Base-by-base conservation (phyloP, 2,113 vertebrate species). In the Arizona elegans region DNA sequence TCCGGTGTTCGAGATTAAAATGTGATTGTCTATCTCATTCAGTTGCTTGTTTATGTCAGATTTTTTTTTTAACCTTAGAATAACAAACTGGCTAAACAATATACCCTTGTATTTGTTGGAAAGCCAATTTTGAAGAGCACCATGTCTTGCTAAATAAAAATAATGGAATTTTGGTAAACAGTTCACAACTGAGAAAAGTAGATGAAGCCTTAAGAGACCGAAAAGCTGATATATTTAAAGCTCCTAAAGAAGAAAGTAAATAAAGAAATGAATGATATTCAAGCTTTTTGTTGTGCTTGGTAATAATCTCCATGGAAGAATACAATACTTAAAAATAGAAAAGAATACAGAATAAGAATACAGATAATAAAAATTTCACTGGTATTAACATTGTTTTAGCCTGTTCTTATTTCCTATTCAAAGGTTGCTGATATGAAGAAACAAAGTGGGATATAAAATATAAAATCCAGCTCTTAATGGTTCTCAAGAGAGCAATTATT, bases 1-100 rank as follows among this genome's bases (percentile, higher is more conserved):
- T 88, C 43, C 70, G 38, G 21, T 21, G 0, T 75, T 21, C 26
- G 19, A 29, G 56, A 54, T 3, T 0, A 33, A 19, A 23, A 19
- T 93, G 90, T 53, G 21, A 58, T 47, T 26, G 52, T 92, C n/a
- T 53, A 54, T 0, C 1, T 81, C 19, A 59, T 24, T 70, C 29
- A 86, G 86, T 65, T 8, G 24, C 24, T 62, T 26, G 9, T 62
- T 26, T 62, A 62, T 62, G 12, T 70, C n/a, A 70, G 29, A n/a
- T 70, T 15, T 6, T 26, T n/a, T 15, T 52, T 29, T 50, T 81
- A 52, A 88, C 2, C 29, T 89, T 53, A 23, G 88, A 52, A 91
- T 87, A 8, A 90, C 0, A 33, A 50, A 24, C 53, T 58, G 81
- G 5, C 55, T 86, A 62, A 56, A 86, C 29, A 59, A 43, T 55